A percentile compares a stretch with the other conserved stretches of the same genome.
These are phyloP conservation scores for Xestoiulus laeticollis DNA, from an alignment of 2,888 invertebrate genomes.

Conservation along the genomic window DNA sequence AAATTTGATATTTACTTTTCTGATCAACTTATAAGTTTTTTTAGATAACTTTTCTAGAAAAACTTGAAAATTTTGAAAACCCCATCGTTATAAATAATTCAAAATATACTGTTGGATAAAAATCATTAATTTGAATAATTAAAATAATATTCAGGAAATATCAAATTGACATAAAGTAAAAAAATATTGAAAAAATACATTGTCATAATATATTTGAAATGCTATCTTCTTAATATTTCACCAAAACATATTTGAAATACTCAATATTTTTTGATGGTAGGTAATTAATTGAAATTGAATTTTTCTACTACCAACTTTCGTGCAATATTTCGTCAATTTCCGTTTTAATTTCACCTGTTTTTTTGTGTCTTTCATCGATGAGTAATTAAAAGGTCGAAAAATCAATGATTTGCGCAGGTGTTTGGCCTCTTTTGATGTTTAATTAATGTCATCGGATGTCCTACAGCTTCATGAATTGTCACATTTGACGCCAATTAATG, in stretches of 20 bases:
- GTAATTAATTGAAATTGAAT: not conserved
- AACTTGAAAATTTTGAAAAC: no score
- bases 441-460: not conserved
- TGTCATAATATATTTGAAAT: no score
- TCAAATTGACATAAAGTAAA: no score
- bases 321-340: not conserved
- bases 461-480: conserved; percentile 35
- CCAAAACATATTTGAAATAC: not conserved
- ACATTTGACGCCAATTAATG: conserved; percentile 23
- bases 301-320: not conserved
- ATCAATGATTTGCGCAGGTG: not conserved
- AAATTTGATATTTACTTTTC: no score
- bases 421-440: not conserved
- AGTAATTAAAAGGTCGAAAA: conserved; percentile 23
- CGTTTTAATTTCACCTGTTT: not conserved
- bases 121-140: no score
- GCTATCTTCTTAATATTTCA: not conserved
- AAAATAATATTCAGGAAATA: no score
- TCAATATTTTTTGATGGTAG: not conserved
- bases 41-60: no score
- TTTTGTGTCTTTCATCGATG: not conserved
- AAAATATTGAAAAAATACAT: no score
- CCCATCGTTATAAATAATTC: no score
- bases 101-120: no score
- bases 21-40: no score